Evolutionary conservation across 37 sponge, comb jelly and placozoan genomes (phyloP).

Genomic region (Crambe crambe): DNA sequence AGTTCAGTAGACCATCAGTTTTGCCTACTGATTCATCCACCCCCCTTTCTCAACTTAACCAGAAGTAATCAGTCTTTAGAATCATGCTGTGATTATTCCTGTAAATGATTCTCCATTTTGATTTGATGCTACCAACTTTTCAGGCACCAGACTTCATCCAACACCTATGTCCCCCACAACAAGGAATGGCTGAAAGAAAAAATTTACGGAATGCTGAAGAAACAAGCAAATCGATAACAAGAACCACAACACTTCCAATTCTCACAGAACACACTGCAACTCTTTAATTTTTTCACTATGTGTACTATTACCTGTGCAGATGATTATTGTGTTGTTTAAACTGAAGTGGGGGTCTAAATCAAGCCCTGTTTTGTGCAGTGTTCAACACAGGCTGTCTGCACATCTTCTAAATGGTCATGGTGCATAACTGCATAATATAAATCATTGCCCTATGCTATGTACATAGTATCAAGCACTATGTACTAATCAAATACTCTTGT

Average conservation of each 20-base stretch:
- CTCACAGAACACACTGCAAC: background rate
- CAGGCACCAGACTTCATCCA: slow-evolving; percentile 77
- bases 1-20: too few relatives aligned
- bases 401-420: too few relatives aligned
- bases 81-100: background rate
- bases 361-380: too few relatives aligned
- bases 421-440: too few relatives aligned
- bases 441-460: too few relatives aligned
- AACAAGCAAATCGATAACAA: slow-evolving; percentile 77
- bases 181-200: slow-evolving; percentile 98
- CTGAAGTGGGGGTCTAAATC: too few relatives aligned
- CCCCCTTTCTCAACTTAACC: too few relatives aligned
- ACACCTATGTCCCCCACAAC: slow-evolving; percentile 86
- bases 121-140: too few relatives aligned
- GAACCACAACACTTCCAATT: background rate
- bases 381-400: too few relatives aligned
- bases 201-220: slow-evolving; percentile 90
- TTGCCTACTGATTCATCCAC: too few relatives aligned
- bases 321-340: too few relatives aligned
- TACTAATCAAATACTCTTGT: background rate
- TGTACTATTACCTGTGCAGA: background rate
- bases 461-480: background rate
- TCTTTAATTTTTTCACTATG: background rate
- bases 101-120: background rate
- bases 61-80: background rate